A percentile compares a stretch with the other conserved stretches of the same genome.
Evolutionary conservation across 2,797 vertebrate genomes (phyloP).

Genomic region (Strix occidentalis): DNA sequence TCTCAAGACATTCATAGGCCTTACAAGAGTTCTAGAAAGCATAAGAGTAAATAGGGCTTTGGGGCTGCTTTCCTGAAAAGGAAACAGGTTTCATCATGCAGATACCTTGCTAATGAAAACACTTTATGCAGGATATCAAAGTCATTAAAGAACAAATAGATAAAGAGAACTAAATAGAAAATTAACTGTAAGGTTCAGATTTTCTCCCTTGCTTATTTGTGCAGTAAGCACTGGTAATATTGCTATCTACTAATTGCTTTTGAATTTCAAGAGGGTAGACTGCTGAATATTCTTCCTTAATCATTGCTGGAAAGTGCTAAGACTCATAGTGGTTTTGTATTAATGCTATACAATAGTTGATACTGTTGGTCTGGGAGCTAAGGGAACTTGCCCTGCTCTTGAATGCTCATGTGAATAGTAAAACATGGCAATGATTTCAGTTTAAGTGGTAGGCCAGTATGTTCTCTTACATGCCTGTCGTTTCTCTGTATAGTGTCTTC

Average conservation of each 20-base stretch:
- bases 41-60: background rate
- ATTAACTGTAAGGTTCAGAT: background rate
- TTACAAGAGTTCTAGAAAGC: background rate
- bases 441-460: background rate
- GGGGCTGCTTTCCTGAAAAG: background rate
- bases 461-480: background rate
- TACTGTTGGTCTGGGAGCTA: background rate
- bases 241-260: background rate
- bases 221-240: background rate
- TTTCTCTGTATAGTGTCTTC: background rate
- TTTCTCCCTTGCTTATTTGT: background rate
- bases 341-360: background rate
- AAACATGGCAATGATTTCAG: background rate
- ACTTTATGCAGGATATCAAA: background rate
- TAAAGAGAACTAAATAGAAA: background rate
- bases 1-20: background rate
- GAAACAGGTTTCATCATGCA: background rate
- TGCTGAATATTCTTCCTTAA: background rate
- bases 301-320: background rate
- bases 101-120: background rate
- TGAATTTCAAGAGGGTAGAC: background rate
- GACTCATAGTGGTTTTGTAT: background rate
- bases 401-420: background rate
- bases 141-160: background rate
- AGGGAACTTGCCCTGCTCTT: background rate